Evolutionary conservation across 2,113 vertebrate genomes (phyloP), one percentile per base, ranked within the genome.

Genomic region (Emydocephalus ijimae): DNA sequence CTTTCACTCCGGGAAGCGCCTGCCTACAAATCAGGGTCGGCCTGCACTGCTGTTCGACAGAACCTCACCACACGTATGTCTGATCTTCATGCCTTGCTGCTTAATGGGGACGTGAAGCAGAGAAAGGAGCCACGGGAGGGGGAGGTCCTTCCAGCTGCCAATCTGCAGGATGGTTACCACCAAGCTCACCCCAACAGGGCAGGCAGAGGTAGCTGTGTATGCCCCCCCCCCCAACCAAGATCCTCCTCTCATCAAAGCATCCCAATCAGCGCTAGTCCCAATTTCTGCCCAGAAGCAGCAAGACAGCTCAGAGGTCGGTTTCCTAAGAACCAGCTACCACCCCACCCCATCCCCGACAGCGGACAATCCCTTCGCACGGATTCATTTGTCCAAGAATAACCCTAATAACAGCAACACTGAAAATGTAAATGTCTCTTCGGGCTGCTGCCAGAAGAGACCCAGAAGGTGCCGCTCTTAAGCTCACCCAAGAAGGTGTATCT

Each of bases 21-120:
- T 92, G n/a, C 89, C 96, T 95, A 93, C 95, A 94, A 96, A 96
- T 95, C 96, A 96, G 96, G 95, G 94, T 95, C 97, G 93, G 95
- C 92, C 61, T 1, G 95, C 95, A 93, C 95, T 2, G 90, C 94
- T 94, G 96, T 89, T 96, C 94, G 89, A 94, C 92, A 95, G 95
- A 95, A 94, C 93, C 94, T 94, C 3, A 18, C 94, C 14, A 89
- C 93, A 96, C 90, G 23, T 93, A 94, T 95, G 93, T 93, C 93
- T 96, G 96, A 64, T 95, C 96, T 94, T 92, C 94, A 96, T 95
- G 94, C 94, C 92, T 96, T 95, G 93, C 94, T 61, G 0, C 89
- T 94, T 61, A 7, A 89, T 5, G 61, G 91, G 87, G 87, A 92
- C 5, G n/a, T 8, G 1, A 94, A 90, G 87, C 45, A 26, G 89